Percentiles rank a stretch among this genome's conserved stretches.
Evolutionary conservation across 2,797 vertebrate genomes (phyloP).

Genomic region (Chelmon rostratus): DNA sequence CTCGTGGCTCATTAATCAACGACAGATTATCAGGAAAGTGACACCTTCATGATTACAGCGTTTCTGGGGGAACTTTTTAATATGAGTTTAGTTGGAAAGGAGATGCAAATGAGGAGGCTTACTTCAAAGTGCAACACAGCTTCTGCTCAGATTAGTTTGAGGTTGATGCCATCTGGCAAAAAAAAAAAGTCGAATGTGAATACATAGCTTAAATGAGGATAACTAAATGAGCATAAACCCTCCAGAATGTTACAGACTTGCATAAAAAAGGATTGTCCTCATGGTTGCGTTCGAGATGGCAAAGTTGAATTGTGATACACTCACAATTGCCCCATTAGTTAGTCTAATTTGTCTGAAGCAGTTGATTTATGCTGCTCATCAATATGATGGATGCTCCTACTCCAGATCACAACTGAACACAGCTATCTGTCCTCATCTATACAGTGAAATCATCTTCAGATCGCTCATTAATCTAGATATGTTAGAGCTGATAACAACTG

Average conservation of each 20-base stretch:
- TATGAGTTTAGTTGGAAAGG: slow-evolving; percentile 66
- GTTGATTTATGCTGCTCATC: slow-evolving; percentile 62
- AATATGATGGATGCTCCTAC: slow-evolving; percentile 53
- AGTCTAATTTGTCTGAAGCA: slow-evolving; percentile 23
- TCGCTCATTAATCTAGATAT: slow-evolving; percentile 49
- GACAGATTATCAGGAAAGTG: slow-evolving; percentile 79
- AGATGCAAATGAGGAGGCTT: slow-evolving; percentile 67
- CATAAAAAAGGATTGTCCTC: not conserved
- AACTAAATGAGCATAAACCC: not conserved
- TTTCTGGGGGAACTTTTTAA: slow-evolving; percentile 70
- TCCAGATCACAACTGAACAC: slow-evolving; percentile 44
- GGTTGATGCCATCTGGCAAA: slow-evolving; percentile 24
- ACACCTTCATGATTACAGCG: slow-evolving; percentile 75
- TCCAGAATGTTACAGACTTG: not conserved
- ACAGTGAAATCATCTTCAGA: slow-evolving; percentile 30
- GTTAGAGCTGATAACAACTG: slow-evolving; percentile 4
- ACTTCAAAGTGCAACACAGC: slow-evolving; percentile 51
- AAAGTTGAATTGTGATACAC: slow-evolving; percentile 7
- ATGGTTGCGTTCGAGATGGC: not conserved
- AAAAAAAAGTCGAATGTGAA: slow-evolving; percentile 23
- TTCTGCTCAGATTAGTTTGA: slow-evolving; percentile 56
- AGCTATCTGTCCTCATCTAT: slow-evolving; percentile 43
- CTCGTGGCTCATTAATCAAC: slow-evolving; percentile 81
- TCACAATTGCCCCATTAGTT: slow-evolving; percentile 34
- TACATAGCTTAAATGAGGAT: not conserved